Base-by-base conservation (phyloP, 1,140 invertebrate genomes). In the Hycleus cichorii region DNA sequence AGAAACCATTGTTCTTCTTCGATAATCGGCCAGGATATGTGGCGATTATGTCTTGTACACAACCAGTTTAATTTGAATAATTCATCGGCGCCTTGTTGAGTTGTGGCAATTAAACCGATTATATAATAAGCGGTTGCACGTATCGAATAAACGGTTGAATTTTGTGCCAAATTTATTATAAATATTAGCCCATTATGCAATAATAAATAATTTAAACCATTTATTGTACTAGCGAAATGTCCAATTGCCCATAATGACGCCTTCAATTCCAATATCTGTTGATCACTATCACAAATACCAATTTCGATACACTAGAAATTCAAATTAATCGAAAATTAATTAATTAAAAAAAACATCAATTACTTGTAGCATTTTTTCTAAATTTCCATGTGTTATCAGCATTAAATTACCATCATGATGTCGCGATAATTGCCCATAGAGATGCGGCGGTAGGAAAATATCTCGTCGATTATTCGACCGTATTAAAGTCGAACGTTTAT, bases 231-330 rank as follows among this genome's bases (percentile, higher is more conserved):
- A 2, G 88, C 89, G 12, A 90, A 79, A 70, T 95, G 91, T 9
- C 90, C 90, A 26, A 94, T 73, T 6, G 88, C 87, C 94, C 95
- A 98, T 0, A 98, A 72, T 0, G 93, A 89, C 18, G 91, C 83
- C 72, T 98, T 98, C 10, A 95, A 72, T 52, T 86, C 81, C 1
- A 88, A 72, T 27, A 88, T 83, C 63, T 87, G 83, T 52, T 80
- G 76, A 45, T 86, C 83, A 1, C 80, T 80, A 1, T 72, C 65
- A 65, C 82, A 86, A 40, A 77, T 77, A 39, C 76, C 78, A 42
- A 55, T 60, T 43, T 68, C 55, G 51, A 76, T 45, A 42, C 65
- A 48, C 70, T 75, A 59, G 32, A 73, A 68, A 42, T 1, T 1
- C 4, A 45, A 42, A 43, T 42, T 12, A 40, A 25, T 42, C 11